Evolutionary conservation across 2,888 invertebrate genomes (phyloP), one percentile per base, ranked within the genome.

Genomic region (Acleris laterana): DNA sequence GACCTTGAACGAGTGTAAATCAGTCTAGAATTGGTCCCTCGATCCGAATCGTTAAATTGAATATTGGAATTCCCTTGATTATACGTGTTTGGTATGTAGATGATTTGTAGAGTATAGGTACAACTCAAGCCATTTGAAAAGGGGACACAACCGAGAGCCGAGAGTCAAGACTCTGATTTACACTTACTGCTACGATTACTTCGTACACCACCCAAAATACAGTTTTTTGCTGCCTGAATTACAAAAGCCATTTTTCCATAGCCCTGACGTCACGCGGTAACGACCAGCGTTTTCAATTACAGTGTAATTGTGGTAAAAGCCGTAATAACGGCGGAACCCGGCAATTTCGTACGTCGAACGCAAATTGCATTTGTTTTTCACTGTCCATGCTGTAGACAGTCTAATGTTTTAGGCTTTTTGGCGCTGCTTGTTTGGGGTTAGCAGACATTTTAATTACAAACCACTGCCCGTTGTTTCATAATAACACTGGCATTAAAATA

Each of bases 201-300:
- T 48, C 6, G 6, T 16, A 9, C 20, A 11, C 17, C 46, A 13
- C 16, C 32, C 11, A 22, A 28, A 46, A 28, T 20, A 16, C 13
- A 68, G 72, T 75, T 74, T 74, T 58, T 62, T 61, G 56, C 65
- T 42, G 63, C 46, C 22, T 17, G 58, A 64, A 42, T 58, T 42
- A 63, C 52, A 58, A 67, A 48, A 53, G 20, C 17, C 53, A 57
- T 63, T 62, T 62, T 66, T 52, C 52, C 58, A 28, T 70, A 72
- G 69, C 69, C 66, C 59, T 80, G 80, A 82, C 85, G 82, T 85
- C 85, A 84, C 78, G 74, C 72, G 74, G 77, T 86, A 88, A 88
- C 85, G 79, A 85, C 84, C 83, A 81, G 86, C 75, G 84, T 87
- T 89, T 91, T 91, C 91, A 91, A 92, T 92, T 91, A 89, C 90